Evolutionary conservation across 2,888 invertebrate species (phyloP).

Genomic region (Lasioglossum calceatum): DNA sequence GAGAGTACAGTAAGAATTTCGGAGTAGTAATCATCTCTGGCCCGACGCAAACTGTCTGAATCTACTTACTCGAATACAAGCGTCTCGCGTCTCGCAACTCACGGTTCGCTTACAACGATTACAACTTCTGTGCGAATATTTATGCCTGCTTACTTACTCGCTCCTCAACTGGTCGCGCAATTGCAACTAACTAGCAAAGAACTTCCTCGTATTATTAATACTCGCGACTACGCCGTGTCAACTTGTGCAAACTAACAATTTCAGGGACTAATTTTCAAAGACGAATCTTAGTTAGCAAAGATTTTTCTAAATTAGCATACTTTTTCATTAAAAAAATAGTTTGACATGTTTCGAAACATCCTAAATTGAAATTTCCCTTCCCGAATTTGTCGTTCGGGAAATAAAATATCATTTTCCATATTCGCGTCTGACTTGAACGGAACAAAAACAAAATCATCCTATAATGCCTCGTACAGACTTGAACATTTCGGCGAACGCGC

Average conservation of each 20-base stretch:
- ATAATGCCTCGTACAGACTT: too few species aligned
- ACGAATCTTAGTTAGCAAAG: neutral
- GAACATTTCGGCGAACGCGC: too few species aligned
- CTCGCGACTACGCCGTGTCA: neutral
- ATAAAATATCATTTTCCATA: too few species aligned
- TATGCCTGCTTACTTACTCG: neutral
- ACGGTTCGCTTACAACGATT: neutral
- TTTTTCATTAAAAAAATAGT: too few species aligned
- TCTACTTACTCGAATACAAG: neutral
- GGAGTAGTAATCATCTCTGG: neutral
- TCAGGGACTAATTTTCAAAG: neutral
- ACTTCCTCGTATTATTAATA: neutral
- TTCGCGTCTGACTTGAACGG: too few species aligned
- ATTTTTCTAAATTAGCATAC: neutral
- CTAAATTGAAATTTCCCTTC: too few species aligned
- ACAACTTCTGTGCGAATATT: constrained; percentile 1
- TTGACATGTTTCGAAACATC: too few species aligned
- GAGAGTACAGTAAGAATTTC: neutral
- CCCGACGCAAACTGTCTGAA: neutral
- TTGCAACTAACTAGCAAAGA: neutral
- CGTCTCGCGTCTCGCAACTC: neutral
- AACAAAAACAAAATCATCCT: too few species aligned
- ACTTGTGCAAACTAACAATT: neutral
- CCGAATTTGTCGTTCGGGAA: too few species aligned
- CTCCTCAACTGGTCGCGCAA: neutral